These are phyloP conservation scores for Glossophaga mutica DNA, from an alignment of 2,797 vertebrate species.

Conservation along the genomic window DNA sequence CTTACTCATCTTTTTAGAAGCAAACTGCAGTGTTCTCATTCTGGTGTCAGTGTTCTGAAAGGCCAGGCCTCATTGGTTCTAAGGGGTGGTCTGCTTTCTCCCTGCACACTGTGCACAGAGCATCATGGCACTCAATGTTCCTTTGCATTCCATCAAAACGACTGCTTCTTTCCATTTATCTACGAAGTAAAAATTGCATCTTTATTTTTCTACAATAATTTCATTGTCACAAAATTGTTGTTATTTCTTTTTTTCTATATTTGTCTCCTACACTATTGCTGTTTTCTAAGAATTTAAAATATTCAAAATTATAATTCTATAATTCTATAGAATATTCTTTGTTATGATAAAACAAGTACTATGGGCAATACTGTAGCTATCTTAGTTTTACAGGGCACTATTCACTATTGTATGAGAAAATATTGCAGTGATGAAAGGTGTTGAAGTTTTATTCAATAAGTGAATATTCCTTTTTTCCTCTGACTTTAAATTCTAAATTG, in stretches of 20 bases:
- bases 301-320: not conserved
- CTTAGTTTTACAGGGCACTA: not conserved
- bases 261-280: not conserved
- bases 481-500: not conserved
- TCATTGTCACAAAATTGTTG: slow-evolving; percentile 56
- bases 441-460: not conserved
- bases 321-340: not conserved
- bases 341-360: not conserved
- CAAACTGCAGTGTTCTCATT: not conserved
- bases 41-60: not conserved
- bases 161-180: not conserved
- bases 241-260: not conserved
- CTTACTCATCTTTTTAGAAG: not conserved
- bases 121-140: not conserved
- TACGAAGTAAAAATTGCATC: not conserved
- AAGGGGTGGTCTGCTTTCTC: not conserved
- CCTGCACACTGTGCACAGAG: not conserved
- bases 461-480: not conserved
- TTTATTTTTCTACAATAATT: slow-evolving; percentile 24
- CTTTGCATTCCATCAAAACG: not conserved
- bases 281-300: slow-evolving; percentile 11
- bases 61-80: not conserved
- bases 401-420: not conserved
- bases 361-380: not conserved
- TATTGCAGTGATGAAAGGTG: not conserved